phyloP scores from a whole-genome alignment of 2,888 invertebrate species.

The Dermolepida albohirtum region DNA sequence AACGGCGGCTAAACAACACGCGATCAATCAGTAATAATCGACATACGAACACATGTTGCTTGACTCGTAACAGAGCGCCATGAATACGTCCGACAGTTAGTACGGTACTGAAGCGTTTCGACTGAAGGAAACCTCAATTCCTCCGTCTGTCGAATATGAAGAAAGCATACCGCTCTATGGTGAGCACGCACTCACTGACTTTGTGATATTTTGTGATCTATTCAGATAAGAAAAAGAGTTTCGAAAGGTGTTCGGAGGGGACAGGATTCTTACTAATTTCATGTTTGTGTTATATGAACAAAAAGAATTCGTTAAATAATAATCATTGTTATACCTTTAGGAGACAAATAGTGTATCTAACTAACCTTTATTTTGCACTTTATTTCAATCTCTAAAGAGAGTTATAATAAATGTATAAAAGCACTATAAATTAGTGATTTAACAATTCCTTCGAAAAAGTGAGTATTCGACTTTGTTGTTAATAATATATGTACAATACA shows the following conservation, averaged over 20 bases:
- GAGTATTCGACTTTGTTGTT: no score
- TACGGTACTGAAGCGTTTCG: conserved; percentile 54
- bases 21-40: conserved; percentile 25
- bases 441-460: no score
- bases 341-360: no score
- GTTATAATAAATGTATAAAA: no score
- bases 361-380: no score
- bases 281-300: neutral
- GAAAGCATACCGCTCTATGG: conserved; percentile 30
- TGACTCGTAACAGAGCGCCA: conserved; percentile 7
- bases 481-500: no score
- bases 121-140: conserved; percentile 45
- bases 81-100: conserved; percentile 53
- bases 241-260: conserved; percentile 7
- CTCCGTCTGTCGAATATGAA: conserved; percentile 26
- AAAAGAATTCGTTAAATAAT: neutral
- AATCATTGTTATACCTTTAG: neutral
- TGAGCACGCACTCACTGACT: conserved; percentile 17
- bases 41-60: conserved; percentile 36
- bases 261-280: neutral
- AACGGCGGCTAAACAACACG: conserved; percentile 32
- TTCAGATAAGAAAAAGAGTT: conserved; percentile 13
- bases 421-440: no score
- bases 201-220: conserved; percentile 21
- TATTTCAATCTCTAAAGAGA: no score